A percentile compares a stretch with the other conserved stretches of the same genome.
Conservation (phyloP, 1,140 invertebrate genomes). For the Bombus sibiricus region DNA sequence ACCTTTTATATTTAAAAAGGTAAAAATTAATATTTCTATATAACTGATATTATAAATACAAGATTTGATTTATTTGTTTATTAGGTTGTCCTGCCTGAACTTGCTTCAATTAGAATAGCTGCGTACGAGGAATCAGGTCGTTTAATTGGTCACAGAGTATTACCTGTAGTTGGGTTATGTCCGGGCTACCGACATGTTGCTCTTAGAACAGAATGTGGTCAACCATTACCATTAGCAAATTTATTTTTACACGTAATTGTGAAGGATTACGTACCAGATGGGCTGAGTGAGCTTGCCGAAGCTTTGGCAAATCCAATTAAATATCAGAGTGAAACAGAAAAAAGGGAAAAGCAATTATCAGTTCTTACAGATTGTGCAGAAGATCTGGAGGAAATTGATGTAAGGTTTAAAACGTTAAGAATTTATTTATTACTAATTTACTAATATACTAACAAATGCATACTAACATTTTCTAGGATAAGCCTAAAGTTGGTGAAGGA, state of each 20-base stretch:
- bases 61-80: slow-evolving; percentile 19
- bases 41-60: neutral
- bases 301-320: slow-evolving; percentile 98
- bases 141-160: slow-evolving; percentile 96
- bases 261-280: slow-evolving; percentile 99
- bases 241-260: slow-evolving; percentile 96
- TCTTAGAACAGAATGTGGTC: slow-evolving; percentile 95
- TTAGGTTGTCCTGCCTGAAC: slow-evolving; percentile 97
- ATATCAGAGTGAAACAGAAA: slow-evolving; percentile 96
- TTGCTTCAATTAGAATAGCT: slow-evolving; percentile 97
- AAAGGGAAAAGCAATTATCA: slow-evolving; percentile 94
- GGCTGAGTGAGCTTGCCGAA: slow-evolving; percentile 96
- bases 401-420: slow-evolving; percentile 54
- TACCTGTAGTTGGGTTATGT: slow-evolving; percentile 97
- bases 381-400: slow-evolving; percentile 83
- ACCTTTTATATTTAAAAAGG: slow-evolving; percentile 99
- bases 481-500: slow-evolving; percentile 76
- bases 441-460: slow-evolving; percentile 43
- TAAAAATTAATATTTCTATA: slow-evolving; percentile 73
- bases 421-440: slow-evolving; percentile 14
- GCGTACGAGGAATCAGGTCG: slow-evolving; percentile 98
- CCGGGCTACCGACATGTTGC: slow-evolving; percentile 96
- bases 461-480: slow-evolving; percentile 76
- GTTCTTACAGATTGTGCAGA: slow-evolving; percentile 93
- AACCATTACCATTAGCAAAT: slow-evolving; percentile 94